phyloP scores from a whole-genome alignment of 2,113 vertebrate genomes.

The Odobenus rosmarus region DNA sequence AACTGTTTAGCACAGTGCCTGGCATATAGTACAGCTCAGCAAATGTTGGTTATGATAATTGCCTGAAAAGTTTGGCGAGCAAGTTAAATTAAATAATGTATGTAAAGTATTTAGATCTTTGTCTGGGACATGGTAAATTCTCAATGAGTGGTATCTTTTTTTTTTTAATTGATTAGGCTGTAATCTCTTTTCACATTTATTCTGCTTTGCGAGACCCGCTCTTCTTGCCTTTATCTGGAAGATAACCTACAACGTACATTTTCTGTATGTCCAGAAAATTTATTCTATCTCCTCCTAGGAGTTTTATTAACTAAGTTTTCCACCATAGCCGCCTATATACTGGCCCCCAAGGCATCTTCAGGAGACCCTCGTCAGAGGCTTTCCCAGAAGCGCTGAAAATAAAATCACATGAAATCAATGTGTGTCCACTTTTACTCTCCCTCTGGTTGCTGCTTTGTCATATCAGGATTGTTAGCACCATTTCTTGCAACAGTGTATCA shows the following conservation, averaged over 20 bases:
- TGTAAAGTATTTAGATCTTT: not conserved
- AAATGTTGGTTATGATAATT: not conserved
- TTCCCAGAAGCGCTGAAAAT: not conserved
- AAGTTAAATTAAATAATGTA: not conserved
- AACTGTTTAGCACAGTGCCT: not conserved
- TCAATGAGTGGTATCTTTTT: not conserved
- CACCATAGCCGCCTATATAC: not conserved
- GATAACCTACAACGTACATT: not conserved
- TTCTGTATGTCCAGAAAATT: not conserved
- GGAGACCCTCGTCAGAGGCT: not conserved
- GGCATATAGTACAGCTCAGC: not conserved
- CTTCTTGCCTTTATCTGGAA: not conserved
- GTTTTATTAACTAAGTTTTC: not conserved
- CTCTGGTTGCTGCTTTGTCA: constrained; percentile 4
- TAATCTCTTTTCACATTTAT: not conserved
- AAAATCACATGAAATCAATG: not conserved
- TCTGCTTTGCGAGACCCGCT: not conserved
- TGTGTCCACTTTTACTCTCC: not conserved
- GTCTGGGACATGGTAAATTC: not conserved
- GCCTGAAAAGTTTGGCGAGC: not conserved
- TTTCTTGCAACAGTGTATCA: constrained; percentile 6
- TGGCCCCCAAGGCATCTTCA: not conserved
- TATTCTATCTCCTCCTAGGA: not conserved
- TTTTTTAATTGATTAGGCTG: not conserved
- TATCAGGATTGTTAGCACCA: not conserved